Conservation (phyloP, 2,113 vertebrate species). For the Macrotus californicus region DNA sequence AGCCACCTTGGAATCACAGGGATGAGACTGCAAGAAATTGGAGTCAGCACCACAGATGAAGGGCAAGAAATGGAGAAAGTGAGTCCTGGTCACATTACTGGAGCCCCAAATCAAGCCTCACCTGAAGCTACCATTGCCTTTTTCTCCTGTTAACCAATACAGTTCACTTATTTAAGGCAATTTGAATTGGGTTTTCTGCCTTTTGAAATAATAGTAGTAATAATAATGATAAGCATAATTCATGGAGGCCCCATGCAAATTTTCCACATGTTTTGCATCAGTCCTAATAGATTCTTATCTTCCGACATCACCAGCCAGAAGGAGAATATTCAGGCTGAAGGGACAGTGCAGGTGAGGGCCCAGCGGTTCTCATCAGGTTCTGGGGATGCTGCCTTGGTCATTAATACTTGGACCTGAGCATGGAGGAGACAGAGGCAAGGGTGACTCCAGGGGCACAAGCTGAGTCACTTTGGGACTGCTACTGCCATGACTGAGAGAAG, state of each 20-base stretch:
- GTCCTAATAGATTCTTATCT: background rate
- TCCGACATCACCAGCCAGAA: background rate
- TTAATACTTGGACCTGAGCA: background rate
- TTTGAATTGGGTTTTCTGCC: background rate
- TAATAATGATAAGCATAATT: background rate
- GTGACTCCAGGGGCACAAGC: background rate
- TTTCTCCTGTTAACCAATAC: background rate
- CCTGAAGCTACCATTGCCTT: background rate
- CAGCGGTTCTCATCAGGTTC: background rate
- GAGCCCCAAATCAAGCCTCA: background rate
- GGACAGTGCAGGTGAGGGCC: background rate
- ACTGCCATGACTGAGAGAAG: background rate
- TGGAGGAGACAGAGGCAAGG: background rate
- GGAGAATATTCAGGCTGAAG: background rate
- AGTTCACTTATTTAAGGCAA: background rate
- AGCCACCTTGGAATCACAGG: background rate
- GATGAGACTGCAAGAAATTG: background rate
- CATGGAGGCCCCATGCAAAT: background rate
- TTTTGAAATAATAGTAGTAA: background rate
- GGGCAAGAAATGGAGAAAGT: background rate
- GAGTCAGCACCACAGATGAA: background rate
- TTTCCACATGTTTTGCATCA: background rate
- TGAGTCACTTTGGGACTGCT: background rate
- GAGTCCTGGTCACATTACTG: background rate
- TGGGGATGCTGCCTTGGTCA: background rate